Percentiles rank a stretch among this genome's conserved stretches.
Conservation (phyloP, 2,888 invertebrate genomes). For the Aleiodes alternator region DNA sequence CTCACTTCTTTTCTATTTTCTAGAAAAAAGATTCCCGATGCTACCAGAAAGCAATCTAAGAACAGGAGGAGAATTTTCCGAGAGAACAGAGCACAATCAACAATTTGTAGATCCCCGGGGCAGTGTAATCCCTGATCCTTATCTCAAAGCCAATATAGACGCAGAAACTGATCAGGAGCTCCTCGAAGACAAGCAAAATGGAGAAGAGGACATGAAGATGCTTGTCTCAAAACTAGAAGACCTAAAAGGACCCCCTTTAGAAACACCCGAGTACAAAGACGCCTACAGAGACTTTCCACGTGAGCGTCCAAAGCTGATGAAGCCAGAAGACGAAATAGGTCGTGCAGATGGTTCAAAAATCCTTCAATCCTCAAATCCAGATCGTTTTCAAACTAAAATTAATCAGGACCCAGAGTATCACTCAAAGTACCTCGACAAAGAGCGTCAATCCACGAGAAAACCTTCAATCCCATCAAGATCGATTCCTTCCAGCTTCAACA, state of each 20-base stretch:
- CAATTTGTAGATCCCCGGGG: slow-evolving; percentile 56
- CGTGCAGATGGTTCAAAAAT: slow-evolving; percentile 71
- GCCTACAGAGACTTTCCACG: slow-evolving; percentile 76
- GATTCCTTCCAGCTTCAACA: slow-evolving; percentile 47
- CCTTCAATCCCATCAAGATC: slow-evolving; percentile 63
- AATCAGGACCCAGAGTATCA: slow-evolving; percentile 75
- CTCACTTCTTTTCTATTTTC: slow-evolving; percentile 13
- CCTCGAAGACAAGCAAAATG: slow-evolving; percentile 55
- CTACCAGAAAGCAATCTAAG: slow-evolving; percentile 65
- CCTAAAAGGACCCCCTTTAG: slow-evolving; percentile 66
- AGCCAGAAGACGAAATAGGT: slow-evolving; percentile 72
- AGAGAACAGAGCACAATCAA: slow-evolving; percentile 55
- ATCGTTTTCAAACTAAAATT: slow-evolving; percentile 67
- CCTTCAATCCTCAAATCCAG: slow-evolving; percentile 54
- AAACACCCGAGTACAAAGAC: slow-evolving; percentile 71
- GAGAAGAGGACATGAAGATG: slow-evolving; percentile 67
- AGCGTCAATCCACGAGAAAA: slow-evolving; percentile 63
- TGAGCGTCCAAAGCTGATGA: slow-evolving; percentile 73
- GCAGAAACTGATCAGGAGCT: slow-evolving; percentile 49
- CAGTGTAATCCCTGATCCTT: slow-evolving; percentile 51
- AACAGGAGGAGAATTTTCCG: slow-evolving; percentile 60
- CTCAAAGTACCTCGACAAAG: slow-evolving; percentile 66
- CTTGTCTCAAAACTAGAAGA: slow-evolving; percentile 69
- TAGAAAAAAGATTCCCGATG: slow-evolving; percentile 63
- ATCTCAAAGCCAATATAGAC: neutral